Evolutionary conservation across 2,797 vertebrate species (phyloP).

Genomic region (Rhadinocentrus ornatus): DNA sequence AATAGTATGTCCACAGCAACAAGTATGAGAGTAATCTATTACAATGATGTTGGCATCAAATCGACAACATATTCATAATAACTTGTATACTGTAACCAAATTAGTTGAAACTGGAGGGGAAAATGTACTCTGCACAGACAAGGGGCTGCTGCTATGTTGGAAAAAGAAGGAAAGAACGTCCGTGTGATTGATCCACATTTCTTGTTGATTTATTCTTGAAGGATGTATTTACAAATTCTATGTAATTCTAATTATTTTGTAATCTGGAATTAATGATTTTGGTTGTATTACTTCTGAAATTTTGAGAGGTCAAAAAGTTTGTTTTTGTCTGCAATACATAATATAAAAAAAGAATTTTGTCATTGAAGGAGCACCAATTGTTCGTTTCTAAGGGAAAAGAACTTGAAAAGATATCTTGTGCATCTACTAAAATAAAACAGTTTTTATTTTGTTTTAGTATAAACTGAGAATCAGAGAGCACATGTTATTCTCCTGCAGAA

Average conservation of each 20-base stretch:
- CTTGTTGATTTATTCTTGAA: neutral
- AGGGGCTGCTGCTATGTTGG: too few species aligned
- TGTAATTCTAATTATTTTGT: neutral
- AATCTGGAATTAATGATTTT: neutral
- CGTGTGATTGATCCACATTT: too few species aligned
- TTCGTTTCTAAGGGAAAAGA: too few species aligned
- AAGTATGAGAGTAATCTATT: neutral
- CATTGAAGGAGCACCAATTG: too few species aligned
- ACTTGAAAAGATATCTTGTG: neutral
- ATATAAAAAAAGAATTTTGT: too few species aligned
- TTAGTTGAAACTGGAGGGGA: too few species aligned
- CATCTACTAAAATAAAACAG: neutral
- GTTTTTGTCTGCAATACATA: neutral
- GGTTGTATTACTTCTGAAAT: neutral
- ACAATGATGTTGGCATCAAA: neutral
- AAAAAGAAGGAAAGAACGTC: too few species aligned
- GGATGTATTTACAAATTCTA: neutral
- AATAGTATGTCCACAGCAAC: neutral
- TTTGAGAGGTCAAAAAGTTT: neutral
- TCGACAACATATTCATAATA: neutral
- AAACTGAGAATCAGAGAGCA: constrained; percentile 10
- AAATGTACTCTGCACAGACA: too few species aligned
- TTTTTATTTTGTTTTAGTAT: constrained; percentile 12
- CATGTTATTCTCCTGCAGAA: neutral
- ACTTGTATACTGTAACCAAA: too few species aligned